A percentile compares a stretch with the other conserved stretches of the same genome.
These are phyloP conservation scores for Ryuthela nishihirai DNA, from an alignment of 2,888 invertebrate species.

Conservation along the genomic window DNA sequence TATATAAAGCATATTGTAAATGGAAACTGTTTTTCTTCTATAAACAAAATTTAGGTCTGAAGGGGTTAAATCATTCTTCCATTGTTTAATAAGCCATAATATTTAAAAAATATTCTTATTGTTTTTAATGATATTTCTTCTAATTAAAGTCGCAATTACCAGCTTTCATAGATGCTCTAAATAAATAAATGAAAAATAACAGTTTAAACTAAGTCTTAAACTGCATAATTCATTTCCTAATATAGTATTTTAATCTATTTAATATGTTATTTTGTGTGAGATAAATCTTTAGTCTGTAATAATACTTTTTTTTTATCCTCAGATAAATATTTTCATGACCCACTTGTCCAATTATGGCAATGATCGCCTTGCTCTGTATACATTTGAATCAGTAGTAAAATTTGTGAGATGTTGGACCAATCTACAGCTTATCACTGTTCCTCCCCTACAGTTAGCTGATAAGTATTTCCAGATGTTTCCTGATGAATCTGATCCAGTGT, in stretches of 20 bases:
- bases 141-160: no score
- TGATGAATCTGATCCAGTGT: slow-evolving; percentile 88
- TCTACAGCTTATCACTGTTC: slow-evolving; percentile 77
- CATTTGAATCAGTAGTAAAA: slow-evolving; percentile 94
- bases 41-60: no score
- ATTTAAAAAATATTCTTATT: no score
- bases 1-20: no score
- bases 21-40: no score
- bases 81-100: no score
- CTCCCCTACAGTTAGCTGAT: slow-evolving; percentile 84
- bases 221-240: not conserved
- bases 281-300: not conserved
- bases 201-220: no score
- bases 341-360: slow-evolving; percentile 99
- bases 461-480: slow-evolving; percentile 92
- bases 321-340: slow-evolving; percentile 99
- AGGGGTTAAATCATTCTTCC: no score
- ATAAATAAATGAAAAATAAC: no score
- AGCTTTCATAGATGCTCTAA: no score
- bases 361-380: slow-evolving; percentile 92
- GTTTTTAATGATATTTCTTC: no score
- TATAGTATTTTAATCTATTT: not conserved
- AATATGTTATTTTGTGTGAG: not conserved
- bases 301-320: slow-evolving; percentile 35
- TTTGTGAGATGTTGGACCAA: slow-evolving; percentile 98